phyloP scores from a whole-genome alignment of 2,797 vertebrate species.

The Chloroceryle inda region DNA sequence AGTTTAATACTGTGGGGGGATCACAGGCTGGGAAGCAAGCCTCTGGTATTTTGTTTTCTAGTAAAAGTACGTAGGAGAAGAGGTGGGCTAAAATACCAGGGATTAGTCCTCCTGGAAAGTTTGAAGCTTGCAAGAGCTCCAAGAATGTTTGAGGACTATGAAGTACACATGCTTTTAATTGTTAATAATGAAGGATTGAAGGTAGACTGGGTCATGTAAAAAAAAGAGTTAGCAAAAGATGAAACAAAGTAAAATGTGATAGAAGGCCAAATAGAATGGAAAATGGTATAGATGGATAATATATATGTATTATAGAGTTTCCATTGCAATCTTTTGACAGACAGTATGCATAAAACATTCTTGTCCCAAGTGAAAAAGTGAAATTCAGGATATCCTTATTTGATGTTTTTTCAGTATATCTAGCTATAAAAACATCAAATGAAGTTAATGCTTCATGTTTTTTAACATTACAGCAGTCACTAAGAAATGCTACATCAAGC shows the following conservation, averaged over 20 bases:
- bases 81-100: neutral
- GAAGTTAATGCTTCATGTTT: constrained; percentile 47
- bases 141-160: neutral
- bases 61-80: neutral
- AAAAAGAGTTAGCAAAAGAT: neutral
- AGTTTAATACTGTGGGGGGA: neutral
- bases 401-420: constrained; percentile 43
- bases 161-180: neutral
- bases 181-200: neutral
- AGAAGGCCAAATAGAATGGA: neutral
- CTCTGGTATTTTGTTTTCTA: neutral
- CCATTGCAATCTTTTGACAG: neutral
- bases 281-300: neutral
- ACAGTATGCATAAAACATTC: constrained; percentile 43
- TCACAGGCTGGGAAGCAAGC: neutral
- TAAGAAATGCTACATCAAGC: constrained; percentile 34
- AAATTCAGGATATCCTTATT: constrained; percentile 39
- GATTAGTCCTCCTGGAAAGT: neutral
- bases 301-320: neutral
- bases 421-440: constrained; percentile 64
- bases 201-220: neutral
- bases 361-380: constrained; percentile 42
- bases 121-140: neutral
- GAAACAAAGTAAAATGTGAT: neutral
- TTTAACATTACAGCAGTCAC: constrained; percentile 50